Percentiles rank a stretch among this genome's conserved stretches.
Conservation (phyloP, 1,140 invertebrate species). For the Drosophila kohkoa region DNA sequence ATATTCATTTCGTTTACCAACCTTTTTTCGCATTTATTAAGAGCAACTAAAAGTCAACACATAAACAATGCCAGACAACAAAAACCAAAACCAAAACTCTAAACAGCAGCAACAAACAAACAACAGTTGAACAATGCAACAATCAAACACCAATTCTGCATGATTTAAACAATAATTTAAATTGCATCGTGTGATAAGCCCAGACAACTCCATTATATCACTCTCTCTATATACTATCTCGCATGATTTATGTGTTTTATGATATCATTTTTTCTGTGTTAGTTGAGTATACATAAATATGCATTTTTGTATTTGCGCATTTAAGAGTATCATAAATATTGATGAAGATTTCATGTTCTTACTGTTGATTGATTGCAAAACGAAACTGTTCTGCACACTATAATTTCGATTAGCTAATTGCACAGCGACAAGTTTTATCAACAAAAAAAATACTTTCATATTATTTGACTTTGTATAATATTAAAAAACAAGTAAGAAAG, state of each 20-base stretch:
- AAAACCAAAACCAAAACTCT: conserved; percentile 36
- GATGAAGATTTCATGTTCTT: background rate
- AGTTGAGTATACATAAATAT: background rate
- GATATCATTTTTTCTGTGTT: background rate
- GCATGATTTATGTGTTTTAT: conserved; percentile 15
- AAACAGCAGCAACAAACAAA: conserved; percentile 50
- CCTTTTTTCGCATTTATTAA: conserved; percentile 61
- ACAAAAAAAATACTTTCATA: background rate
- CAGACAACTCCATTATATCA: conserved; percentile 5
- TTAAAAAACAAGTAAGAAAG: background rate
- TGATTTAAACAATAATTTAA: conserved; percentile 36
- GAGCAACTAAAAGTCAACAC: conserved; percentile 77
- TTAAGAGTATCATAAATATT: background rate
- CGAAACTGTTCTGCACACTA: background rate
- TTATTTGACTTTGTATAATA: too few relatives aligned
- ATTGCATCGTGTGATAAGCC: conserved; percentile 18
- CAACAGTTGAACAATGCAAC: conserved; percentile 31
- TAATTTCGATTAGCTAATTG: background rate
- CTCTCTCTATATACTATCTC: background rate
- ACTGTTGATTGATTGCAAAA: background rate
- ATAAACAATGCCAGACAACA: conserved; percentile 56
- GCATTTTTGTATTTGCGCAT: conserved; percentile 16
- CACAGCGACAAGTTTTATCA: conserved; percentile 1
- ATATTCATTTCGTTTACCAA: conserved; percentile 25
- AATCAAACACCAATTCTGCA: conserved; percentile 42